Percentiles rank a stretch among this genome's conserved stretches.
Conservation (phyloP, 2,888 invertebrate species). For the Harpalus rubripes region DNA sequence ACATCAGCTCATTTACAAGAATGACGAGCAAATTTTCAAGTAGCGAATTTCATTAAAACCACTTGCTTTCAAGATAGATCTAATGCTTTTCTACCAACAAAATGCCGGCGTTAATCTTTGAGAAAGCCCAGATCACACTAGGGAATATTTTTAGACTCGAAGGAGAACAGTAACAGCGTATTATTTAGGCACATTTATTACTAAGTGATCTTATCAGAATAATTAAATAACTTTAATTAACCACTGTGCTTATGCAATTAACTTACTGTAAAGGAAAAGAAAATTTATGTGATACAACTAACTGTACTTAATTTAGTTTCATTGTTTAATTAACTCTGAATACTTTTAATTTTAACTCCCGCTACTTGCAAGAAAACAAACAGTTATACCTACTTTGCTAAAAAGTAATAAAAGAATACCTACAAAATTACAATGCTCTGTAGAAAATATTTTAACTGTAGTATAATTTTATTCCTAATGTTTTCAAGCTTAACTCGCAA, state of each 20-base stretch:
- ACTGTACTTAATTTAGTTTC: conserved; percentile 25
- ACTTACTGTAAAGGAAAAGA: conserved; percentile 27
- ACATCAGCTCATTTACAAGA: conserved; percentile 52
- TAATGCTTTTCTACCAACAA: conserved; percentile 25
- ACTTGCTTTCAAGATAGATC: conserved; percentile 37
- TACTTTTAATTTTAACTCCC: conserved; percentile 30
- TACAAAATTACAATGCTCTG: too few relatives aligned
- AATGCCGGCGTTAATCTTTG: conserved; percentile 9
- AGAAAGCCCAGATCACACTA: conserved; percentile 3
- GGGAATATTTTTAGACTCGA: conserved; percentile 8
- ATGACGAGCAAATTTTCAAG: conserved; percentile 55
- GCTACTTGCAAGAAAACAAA: neutral
- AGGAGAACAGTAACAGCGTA: neutral
- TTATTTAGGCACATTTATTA: conserved; percentile 9
- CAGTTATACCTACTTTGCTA: neutral
- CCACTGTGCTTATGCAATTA: conserved; percentile 21
- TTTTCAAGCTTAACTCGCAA: too few relatives aligned
- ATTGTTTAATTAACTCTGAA: conserved; percentile 25
- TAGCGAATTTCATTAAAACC: conserved; percentile 56
- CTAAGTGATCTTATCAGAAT: conserved; percentile 15
- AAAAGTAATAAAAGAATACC: neutral
- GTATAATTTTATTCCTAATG: too few relatives aligned
- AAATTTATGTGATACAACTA: conserved; percentile 36
- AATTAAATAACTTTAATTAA: conserved; percentile 46
- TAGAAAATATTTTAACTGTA: too few relatives aligned